These are phyloP conservation scores for Scolanthus callimorphus DNA, from an alignment of 92 coral and sea anemone genomes.

Conservation along the genomic window DNA sequence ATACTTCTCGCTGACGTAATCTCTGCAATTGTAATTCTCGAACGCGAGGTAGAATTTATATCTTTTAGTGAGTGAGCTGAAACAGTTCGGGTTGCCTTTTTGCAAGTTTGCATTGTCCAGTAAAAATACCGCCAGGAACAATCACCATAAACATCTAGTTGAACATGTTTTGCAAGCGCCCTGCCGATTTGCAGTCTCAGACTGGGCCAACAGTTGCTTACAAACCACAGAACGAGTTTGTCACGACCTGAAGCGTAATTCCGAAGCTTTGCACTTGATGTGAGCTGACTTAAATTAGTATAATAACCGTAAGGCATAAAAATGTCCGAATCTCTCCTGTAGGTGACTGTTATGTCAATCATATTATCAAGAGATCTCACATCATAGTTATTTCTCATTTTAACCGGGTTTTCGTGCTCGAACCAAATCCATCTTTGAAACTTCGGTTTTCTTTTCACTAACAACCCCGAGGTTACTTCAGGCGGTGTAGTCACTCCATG, in stretches of 20 bases:
- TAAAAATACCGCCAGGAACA: not conserved
- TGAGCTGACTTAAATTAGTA: not conserved
- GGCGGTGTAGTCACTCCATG: not conserved
- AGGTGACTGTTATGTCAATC: not conserved
- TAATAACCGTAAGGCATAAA: not conserved
- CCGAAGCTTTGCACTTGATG: not conserved
- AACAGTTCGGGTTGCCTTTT: not conserved
- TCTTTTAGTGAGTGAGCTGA: slow-evolving; percentile 37
- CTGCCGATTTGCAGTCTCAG: not conserved
- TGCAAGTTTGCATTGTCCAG: slow-evolving; percentile 2
- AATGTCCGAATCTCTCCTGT: not conserved
- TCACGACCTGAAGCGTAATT: not conserved
- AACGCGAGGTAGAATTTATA: slow-evolving; percentile 53
- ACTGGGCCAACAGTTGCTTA: not conserved
- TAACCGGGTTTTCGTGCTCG: not conserved
- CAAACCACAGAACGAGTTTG: not conserved
- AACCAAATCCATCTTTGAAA: not conserved
- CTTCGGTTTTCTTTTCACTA: not conserved
- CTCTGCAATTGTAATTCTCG: slow-evolving; percentile 37
- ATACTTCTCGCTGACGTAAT: slow-evolving; percentile 45
- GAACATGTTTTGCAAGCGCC: not conserved
- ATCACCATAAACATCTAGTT: not conserved
- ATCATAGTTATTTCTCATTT: not conserved
- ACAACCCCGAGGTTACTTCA: not conserved
- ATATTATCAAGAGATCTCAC: not conserved